These are phyloP conservation scores for Thymelicus lineola DNA, from an alignment of 2,888 invertebrate genomes.

Conservation along the genomic window DNA sequence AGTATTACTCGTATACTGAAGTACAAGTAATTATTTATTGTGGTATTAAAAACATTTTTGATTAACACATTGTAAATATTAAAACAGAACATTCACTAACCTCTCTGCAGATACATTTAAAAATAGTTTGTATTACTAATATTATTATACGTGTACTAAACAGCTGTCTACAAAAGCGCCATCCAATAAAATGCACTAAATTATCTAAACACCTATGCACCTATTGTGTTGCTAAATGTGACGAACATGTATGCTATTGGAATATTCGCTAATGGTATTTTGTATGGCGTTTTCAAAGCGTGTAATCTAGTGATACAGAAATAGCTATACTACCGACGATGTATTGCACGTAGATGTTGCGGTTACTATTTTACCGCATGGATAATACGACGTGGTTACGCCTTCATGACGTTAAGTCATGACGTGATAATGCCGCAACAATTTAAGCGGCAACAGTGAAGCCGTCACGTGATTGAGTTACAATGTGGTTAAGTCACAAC, in stretches of 20 bases:
- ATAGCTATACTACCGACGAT: constrained; percentile 10
- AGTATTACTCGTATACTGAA: no score
- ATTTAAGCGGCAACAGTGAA: no score
- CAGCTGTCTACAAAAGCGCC: constrained; percentile 3
- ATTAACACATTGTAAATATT: no score
- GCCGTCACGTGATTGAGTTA: no score
- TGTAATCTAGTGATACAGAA: constrained; percentile 20
- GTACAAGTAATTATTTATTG: no score
- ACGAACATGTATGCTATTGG: constrained; percentile 15
- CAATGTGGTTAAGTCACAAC: no score
- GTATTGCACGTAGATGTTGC: constrained; percentile 78
- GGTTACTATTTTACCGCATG: constrained; percentile 43
- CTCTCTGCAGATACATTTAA: no score
- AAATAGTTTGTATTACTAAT: no score
- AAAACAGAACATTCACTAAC: no score
- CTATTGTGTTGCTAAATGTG: constrained; percentile 2
- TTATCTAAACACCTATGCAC: neutral
- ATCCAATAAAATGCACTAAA: neutral
- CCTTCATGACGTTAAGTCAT: neutral
- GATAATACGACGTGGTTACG: neutral
- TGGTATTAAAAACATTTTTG: no score
- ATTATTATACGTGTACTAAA: neutral
- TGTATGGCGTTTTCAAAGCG: constrained; percentile 19
- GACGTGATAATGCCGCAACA: neutral
- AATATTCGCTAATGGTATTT: constrained; percentile 8